These are phyloP conservation scores for Micrastur ruficollis DNA, from an alignment of 2,797 vertebrate genomes.

Conservation along the genomic window DNA sequence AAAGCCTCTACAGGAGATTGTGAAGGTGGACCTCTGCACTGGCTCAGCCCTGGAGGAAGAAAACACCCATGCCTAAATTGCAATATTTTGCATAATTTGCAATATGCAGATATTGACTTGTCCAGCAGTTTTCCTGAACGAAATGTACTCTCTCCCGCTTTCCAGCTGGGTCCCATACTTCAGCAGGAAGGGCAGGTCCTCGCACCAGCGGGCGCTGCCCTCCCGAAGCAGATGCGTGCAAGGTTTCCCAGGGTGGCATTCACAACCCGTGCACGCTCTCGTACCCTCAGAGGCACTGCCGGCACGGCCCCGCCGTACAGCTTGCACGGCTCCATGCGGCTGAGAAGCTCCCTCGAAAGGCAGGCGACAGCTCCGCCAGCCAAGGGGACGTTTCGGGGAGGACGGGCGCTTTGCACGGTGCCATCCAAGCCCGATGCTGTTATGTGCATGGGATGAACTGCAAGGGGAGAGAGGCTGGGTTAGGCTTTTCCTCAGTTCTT, in stretches of 20 bases:
- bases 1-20: background rate
- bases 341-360: background rate
- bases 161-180: background rate
- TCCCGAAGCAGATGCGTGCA: rapidly evolving
- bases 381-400: background rate
- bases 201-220: background rate
- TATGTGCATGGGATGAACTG: rapidly evolving
- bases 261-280: rapidly evolving
- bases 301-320: no score
- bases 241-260: rapidly evolving
- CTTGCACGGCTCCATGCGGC: background rate
- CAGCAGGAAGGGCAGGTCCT: background rate
- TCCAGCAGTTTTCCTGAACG: background rate
- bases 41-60: background rate
- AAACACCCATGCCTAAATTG: background rate
- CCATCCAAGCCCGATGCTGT: background rate
- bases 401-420: rapidly evolving
- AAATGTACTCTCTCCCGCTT: background rate
- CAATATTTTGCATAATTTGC: no score
- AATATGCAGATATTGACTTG: background rate
- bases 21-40: background rate
- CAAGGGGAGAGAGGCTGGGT: background rate
- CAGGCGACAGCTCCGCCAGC: background rate
- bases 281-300: rapidly evolving
- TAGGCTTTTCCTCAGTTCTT: background rate